Evolutionary conservation across 2,113 vertebrate species (phyloP), one percentile per base, ranked within the genome.

Genomic region (Trochalopteron elliotii): DNA sequence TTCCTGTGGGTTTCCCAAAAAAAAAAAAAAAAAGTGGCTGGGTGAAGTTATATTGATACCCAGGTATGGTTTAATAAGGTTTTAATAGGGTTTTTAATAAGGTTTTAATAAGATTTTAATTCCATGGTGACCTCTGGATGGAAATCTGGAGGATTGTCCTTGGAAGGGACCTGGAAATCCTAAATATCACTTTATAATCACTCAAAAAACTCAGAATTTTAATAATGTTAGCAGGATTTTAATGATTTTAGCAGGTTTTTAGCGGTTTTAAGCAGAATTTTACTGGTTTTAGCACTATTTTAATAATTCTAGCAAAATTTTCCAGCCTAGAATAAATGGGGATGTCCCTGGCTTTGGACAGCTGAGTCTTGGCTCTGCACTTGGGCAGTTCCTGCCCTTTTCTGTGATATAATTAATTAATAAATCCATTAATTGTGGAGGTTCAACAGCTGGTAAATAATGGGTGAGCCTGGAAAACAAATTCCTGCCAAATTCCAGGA

Each of bases 301-400:
- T n/a, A 45, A 14, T n/a, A 3, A 2, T 44, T 55, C 55, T 20
- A 40, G 22, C 69, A 55, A 21, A 24, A 28, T 55, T 74, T 90
- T 93, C 40, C 49, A 52, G 68, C 20, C 18, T 61, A 5, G 33
- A 37, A 89, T 64, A 79, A 39, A 65, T 87, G 14, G 31, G 50
- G 5, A 9, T 55, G 7, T 64, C n/a, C 27, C 42, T 93, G 67
- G 18, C 24, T 28, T 16, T 75, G 71, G 75, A 53, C 69, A 92
- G 18, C 59, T 94, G 40, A 74, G 14, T 33, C 33, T 39, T 72
- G n/a, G 57, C 40, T 64, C n/a, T n/a, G n/a, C n/a, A n/a, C 52
- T 71, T 53, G 52, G 52, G 81, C 72, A 87, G 63, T 80, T 71
- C 74, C 93, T 89, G 83, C 49, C 59, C 44, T 97, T 87, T 81